Conservation (phyloP, 1,140 invertebrate genomes). For the Linepithema humile region DNA sequence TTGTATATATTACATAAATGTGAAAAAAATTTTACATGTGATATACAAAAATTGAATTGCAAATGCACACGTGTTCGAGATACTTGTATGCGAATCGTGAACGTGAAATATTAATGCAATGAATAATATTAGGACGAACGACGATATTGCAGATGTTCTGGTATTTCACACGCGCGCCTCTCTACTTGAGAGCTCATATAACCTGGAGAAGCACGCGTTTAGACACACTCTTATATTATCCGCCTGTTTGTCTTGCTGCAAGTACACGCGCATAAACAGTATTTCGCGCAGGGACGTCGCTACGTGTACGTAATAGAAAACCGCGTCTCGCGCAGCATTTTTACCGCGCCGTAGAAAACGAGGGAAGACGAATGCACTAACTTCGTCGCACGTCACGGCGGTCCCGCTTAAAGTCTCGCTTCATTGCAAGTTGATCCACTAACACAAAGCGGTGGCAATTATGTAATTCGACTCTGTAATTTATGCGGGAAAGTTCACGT, state of each 20-base stretch:
- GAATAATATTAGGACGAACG: background rate
- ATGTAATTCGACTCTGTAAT: slow-evolving; percentile 36
- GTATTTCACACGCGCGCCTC: background rate
- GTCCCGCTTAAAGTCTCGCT: background rate
- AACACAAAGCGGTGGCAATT: slow-evolving; percentile 14
- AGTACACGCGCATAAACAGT: slow-evolving; percentile 32
- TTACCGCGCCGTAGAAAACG: background rate
- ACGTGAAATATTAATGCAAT: background rate
- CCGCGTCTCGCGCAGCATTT: background rate
- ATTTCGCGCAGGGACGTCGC: slow-evolving; percentile 10
- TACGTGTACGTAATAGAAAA: slow-evolving; percentile 11
- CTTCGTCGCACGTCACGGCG: background rate
- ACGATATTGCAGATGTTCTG: background rate
- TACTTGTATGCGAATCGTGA: background rate
- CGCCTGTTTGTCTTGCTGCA: slow-evolving; percentile 16
- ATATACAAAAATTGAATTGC: background rate
- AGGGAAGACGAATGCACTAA: background rate
- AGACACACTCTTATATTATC: slow-evolving; percentile 15
- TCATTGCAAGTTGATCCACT: background rate
- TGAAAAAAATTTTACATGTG: background rate
- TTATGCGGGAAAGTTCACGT: slow-evolving; percentile 32
- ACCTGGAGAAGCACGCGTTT: background rate
- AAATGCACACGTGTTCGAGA: background rate
- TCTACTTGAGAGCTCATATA: background rate
- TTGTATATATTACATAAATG: background rate